Base-by-base conservation (phyloP, 2,888 invertebrate genomes). In the Stomorhina lunata region DNA sequence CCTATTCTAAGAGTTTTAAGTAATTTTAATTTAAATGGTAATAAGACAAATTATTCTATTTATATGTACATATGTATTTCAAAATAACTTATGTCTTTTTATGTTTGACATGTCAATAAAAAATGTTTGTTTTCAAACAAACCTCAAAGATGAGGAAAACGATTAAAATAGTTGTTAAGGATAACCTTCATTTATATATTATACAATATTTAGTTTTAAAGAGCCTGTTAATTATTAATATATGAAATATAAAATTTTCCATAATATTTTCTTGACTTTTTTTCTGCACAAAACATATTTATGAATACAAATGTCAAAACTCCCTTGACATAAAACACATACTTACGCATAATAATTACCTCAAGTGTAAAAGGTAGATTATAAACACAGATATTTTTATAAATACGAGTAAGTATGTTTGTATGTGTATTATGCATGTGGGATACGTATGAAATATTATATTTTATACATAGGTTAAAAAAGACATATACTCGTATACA, bases 301-400 rank as follows among this genome's bases (percentile, higher is more conserved):
- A 66, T 50, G 10, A 59, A 34, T 17, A 34, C 15, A 59, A 72
- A 48, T 59, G 59, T 59, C 48, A 55, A 69, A 55, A 50, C 65
- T 45, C 29, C 43, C 34, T 55, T 75, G 65, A 53, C 55, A 75
- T 55, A 66, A 75, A 65, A 72, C 27, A 37, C 45, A 75, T 17
- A 43, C 40, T 27, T 37, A 65, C 9, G 27, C 34, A 27, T 37
- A 27, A 57, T 66, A 57, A 57, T 57, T 20, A 76, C 32, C 27
- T 40, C 48, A 17, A 57, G 15, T 37, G 9, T 66, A 48, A 17
- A 48, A 7, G 1, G n/a, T 7, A 25, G 34, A 34, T 37, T 25
- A 45, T 50, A 5, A n/a, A 27, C 9, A 17, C 17, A 61, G 4
- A 25, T 10, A 32, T 34, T 12, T 0, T 20, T 22, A 10, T 4